A percentile compares a stretch with the other conserved stretches of the same genome.
These are phyloP conservation scores for Zenarchopterus dispar DNA, from an alignment of 2,797 vertebrate species.

Conservation along the genomic window DNA sequence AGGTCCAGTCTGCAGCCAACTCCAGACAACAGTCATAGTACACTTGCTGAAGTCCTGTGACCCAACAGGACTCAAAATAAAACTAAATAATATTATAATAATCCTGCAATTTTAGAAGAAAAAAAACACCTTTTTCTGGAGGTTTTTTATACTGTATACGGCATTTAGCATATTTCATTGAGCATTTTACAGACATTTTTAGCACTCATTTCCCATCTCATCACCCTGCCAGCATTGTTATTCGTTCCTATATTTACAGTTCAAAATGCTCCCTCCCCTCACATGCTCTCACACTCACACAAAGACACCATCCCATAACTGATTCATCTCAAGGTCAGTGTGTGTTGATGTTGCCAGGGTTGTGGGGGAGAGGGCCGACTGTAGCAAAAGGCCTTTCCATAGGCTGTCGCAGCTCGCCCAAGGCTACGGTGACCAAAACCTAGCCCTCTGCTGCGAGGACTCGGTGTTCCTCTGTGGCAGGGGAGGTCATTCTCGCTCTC, in stretches of 20 bases:
- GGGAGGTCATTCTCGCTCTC: slow-evolving; percentile 60
- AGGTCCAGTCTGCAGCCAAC: too few species aligned
- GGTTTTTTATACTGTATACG: too few species aligned
- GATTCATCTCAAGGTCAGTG: slow-evolving; percentile 67
- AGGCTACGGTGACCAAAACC: slow-evolving; percentile 85
- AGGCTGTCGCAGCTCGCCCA: slow-evolving; percentile 74
- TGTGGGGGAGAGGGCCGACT: slow-evolving; percentile 56
- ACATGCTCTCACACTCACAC: slow-evolving; percentile 18
- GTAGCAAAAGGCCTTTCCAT: slow-evolving; percentile 57
- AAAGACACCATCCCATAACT: slow-evolving; percentile 30
- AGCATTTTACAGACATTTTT: too few species aligned
- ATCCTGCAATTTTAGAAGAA: too few species aligned
- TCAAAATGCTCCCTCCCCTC: slow-evolving; percentile 12
- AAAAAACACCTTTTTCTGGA: too few species aligned
- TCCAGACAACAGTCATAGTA: too few species aligned
- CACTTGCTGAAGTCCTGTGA: too few species aligned
- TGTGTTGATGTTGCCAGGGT: slow-evolving; percentile 56
- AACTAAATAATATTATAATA: too few species aligned
- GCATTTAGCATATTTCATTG: too few species aligned
- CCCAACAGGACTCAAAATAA: too few species aligned
- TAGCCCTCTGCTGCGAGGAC: slow-evolving; percentile 61
- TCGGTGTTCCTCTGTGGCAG: slow-evolving; percentile 69
- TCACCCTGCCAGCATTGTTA: slow-evolving; percentile 21
- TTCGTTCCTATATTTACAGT: slow-evolving; percentile 30
- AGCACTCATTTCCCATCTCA: slow-evolving; percentile 21